A percentile compares a stretch with the other conserved stretches of the same genome.
Evolutionary conservation across 2,113 vertebrate species (phyloP).

Genomic region (Hemiscyllium ocellatum): DNA sequence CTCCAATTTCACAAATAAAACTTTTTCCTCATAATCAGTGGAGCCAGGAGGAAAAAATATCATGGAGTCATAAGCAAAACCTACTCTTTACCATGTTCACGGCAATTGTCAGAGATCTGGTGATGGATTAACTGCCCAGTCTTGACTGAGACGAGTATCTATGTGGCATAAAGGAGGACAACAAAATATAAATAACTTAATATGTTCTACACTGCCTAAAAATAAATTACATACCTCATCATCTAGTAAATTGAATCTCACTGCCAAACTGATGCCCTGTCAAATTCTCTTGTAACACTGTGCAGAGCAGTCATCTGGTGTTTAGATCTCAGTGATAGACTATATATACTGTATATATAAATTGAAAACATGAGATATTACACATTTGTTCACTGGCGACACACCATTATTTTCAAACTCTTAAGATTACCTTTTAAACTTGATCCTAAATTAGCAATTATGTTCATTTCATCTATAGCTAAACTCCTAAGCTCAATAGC

Average conservation of each 20-base stretch:
- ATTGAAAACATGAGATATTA: constrained; percentile 34
- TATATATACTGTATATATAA: constrained; percentile 25
- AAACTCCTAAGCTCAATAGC: background rate
- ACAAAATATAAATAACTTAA: constrained; percentile 20
- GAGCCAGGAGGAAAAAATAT: background rate
- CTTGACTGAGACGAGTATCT: background rate
- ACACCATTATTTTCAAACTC: background rate
- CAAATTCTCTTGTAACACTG: constrained; percentile 27
- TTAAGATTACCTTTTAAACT: background rate
- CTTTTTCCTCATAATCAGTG: background rate
- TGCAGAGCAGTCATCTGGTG: constrained; percentile 31
- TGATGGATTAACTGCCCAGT: background rate
- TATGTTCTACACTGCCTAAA: background rate
- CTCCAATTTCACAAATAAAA: background rate
- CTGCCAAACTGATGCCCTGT: constrained; percentile 25
- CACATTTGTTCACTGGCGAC: constrained; percentile 25
- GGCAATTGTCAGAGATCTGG: background rate
- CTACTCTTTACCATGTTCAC: background rate
- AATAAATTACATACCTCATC: constrained; percentile 31
- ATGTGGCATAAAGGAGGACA: background rate
- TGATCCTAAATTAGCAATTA: background rate
- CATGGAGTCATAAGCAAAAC: background rate
- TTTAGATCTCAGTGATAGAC: constrained; percentile 32
- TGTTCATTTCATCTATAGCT: background rate
- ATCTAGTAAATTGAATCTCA: background rate